Conservation (phyloP, 2,797 vertebrate genomes). For the Sebastes elongatus region DNA sequence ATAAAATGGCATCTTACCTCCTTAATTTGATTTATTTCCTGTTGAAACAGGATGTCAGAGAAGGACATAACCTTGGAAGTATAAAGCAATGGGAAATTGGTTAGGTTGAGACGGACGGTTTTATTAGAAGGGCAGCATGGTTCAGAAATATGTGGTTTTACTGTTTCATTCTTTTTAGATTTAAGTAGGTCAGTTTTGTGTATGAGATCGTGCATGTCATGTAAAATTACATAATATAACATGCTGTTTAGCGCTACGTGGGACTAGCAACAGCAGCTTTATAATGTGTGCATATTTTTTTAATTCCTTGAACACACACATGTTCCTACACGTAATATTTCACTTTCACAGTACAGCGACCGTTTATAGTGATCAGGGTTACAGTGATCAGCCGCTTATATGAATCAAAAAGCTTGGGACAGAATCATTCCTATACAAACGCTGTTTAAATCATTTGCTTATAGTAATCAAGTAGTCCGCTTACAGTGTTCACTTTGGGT, state of each 20-base stretch:
- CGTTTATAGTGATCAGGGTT: neutral
- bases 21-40: slow-evolving; percentile 42
- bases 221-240: neutral
- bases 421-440: neutral
- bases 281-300: slow-evolving; percentile 9
- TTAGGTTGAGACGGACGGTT: slow-evolving; percentile 10
- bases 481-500: neutral
- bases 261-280: neutral
- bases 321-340: slow-evolving; percentile 20
- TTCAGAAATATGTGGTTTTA: neutral
- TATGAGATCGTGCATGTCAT: neutral
- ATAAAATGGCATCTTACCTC: slow-evolving; percentile 23
- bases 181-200: neutral
- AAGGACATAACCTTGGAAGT: slow-evolving; percentile 20
- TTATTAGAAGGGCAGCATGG: slow-evolving; percentile 10
- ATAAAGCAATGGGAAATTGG: slow-evolving; percentile 16
- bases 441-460: neutral
- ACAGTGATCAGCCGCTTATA: neutral
- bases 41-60: slow-evolving; percentile 22
- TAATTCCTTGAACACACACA: neutral
- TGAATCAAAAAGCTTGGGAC: neutral
- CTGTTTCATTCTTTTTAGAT: neutral
- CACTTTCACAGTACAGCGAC: slow-evolving; percentile 22
- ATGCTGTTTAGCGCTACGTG: neutral
- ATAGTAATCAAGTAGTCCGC: neutral